Percentiles rank a stretch among this genome's conserved stretches.
These are phyloP conservation scores for Neodon shergylaensis DNA, from an alignment of 2,113 vertebrate species.

Conservation along the genomic window DNA sequence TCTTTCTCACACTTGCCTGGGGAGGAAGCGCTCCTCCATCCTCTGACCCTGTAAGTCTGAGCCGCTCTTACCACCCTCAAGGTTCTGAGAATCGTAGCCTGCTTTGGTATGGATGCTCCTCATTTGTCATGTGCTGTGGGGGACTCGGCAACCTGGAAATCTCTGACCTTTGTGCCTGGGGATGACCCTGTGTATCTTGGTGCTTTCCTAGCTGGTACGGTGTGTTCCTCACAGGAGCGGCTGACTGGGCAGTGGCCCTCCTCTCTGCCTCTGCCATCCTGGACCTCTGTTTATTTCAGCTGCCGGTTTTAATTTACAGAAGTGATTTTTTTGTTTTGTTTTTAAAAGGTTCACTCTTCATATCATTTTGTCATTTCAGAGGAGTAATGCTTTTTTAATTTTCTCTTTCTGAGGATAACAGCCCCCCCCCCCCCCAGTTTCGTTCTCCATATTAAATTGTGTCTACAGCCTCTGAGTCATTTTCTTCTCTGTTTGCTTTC, in stretches of 20 bases:
- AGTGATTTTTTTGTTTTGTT: background rate
- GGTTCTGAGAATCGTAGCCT: background rate
- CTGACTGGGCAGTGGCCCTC: background rate
- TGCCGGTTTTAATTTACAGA: slow-evolving; percentile 55
- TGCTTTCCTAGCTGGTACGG: background rate
- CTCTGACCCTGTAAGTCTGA: background rate
- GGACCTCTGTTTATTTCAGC: slow-evolving; percentile 13
- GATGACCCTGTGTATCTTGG: background rate
- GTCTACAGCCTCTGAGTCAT: background rate
- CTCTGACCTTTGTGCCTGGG: background rate
- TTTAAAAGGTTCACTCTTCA: background rate
- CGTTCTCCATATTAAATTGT: background rate
- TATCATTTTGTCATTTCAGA: slow-evolving; percentile 42
- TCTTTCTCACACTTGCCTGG: background rate
- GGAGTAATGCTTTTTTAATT: background rate
- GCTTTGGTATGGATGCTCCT: background rate
- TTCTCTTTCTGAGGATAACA: background rate
- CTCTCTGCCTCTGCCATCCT: slow-evolving; percentile 21
- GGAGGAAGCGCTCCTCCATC: background rate
- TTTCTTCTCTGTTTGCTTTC: background rate
- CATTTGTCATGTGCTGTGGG: background rate
- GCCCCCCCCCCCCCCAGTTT: background rate
- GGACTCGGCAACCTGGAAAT: background rate
- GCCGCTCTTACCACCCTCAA: background rate
- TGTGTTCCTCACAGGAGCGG: background rate